Evolutionary conservation across 2,888 invertebrate genomes (phyloP), one percentile per base, ranked within the genome.

Genomic region (Lycocerus yunnanus): DNA sequence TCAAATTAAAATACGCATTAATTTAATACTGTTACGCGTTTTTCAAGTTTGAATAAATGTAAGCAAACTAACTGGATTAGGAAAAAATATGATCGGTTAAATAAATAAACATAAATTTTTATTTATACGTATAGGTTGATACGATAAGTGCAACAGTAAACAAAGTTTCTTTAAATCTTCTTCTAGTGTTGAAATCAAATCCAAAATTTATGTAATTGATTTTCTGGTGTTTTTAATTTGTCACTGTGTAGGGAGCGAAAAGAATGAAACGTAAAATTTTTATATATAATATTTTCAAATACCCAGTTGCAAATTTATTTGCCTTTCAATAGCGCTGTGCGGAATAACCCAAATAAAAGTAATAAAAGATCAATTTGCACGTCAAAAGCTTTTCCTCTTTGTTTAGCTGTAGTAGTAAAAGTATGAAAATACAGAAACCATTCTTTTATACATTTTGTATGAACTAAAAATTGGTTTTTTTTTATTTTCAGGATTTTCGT

Each of bases 271-370:
- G 58, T 75, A 73, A 67, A 75, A 75, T 63, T 75, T 75, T 72
- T 73, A 75, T 73, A 63, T 68, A 15, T n/a, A 58, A 66, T 11
- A 71, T 75, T 75, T 72, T 69, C 20, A 43, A 69, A 72, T 69
- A 70, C 68, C 67, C 69, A 74, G 69, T 43, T 68, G 71, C 71
- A 74, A 74, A 74, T 74, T 71, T 74, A 74, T 74, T 74, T 75
- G 67, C 75, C 58, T 75, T 72, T 75, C 72, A 72, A 72, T 75
- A 66, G 24, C 72, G 71, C 63, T 61, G 67, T 69, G 58, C 59
- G 27, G 71, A 71, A 74, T 71, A 75, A 68, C 72, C 67, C 69
- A 70, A 69, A 75, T 72, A 72, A 58, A 63, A 60, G 63, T 43
- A 69, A 71, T 75, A 72, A 72, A 72, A 72, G 58, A 20, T 59